A percentile compares a stretch with the other conserved stretches of the same genome.
These are phyloP conservation scores for Aculops lycopersici DNA, from an alignment of 1,140 invertebrate species.

Conservation along the genomic window DNA sequence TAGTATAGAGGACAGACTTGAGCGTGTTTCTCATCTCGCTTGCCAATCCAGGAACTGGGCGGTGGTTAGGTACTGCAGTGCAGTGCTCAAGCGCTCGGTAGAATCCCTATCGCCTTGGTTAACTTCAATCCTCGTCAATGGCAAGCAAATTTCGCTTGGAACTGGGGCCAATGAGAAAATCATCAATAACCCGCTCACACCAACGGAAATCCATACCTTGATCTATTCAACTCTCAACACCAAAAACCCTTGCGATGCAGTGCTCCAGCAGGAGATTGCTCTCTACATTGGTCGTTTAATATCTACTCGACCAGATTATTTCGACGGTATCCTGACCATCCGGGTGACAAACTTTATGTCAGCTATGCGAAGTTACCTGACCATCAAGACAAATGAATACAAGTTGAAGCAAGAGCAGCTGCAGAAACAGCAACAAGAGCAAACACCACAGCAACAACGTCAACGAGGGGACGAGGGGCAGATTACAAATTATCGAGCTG, in stretches of 20 bases:
- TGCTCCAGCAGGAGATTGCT: conserved; percentile 78
- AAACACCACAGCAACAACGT: too few relatives aligned
- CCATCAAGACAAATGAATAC: conserved; percentile 6
- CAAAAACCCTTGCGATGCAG: conserved; percentile 68
- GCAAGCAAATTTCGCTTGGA: conserved; percentile 84
- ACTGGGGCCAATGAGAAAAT: conserved; percentile 72
- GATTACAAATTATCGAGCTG: too few relatives aligned
- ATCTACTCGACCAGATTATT: conserved; percentile 59
- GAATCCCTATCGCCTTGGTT: conserved; percentile 93
- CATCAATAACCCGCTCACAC: conserved; percentile 83
- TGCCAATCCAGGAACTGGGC: conserved; percentile 64
- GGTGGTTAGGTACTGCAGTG: conserved; percentile 69
- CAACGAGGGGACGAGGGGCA: too few relatives aligned
- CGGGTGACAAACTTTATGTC: conserved; percentile 34
- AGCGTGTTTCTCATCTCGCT: conserved; percentile 19
- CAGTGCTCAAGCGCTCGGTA: conserved; percentile 61
- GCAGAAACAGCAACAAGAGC: too few relatives aligned
- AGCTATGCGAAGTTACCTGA: conserved; percentile 9
- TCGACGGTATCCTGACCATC: conserved; percentile 78
- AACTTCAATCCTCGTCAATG: conserved; percentile 75
- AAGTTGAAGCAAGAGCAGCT: too few relatives aligned
- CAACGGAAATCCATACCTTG: conserved; percentile 47
- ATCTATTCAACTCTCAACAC: conserved; percentile 17
- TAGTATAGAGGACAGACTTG: conserved; percentile 12
- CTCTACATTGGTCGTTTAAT: conserved; percentile 75